A percentile compares a stretch with the other conserved stretches of the same genome.
Conservation (phyloP, 2,797 vertebrate species). For the Ctenopoma multispine region DNA sequence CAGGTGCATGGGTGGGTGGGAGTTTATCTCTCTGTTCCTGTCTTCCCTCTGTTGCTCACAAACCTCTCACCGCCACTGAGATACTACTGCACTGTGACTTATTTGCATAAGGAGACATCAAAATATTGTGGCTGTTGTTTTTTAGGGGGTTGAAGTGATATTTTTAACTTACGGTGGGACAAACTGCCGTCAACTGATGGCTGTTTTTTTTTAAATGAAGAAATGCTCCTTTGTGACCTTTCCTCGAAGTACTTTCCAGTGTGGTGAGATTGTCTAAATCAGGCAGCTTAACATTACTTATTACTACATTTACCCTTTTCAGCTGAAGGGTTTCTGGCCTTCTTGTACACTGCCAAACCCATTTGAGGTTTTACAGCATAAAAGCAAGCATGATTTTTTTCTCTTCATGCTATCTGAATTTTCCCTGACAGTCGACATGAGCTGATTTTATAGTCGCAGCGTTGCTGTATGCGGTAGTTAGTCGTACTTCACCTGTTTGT, state of each 20-base stretch:
- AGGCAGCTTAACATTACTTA: constrained; percentile 50
- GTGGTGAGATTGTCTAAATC: constrained; percentile 68
- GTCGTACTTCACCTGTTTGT: constrained; percentile 62
- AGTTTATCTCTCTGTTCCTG: constrained; percentile 14
- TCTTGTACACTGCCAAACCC: constrained; percentile 10
- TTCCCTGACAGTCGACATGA: not conserved
- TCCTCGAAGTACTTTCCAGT: constrained; percentile 40
- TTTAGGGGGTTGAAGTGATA: constrained; percentile 58
- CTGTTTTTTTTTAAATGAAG: constrained; percentile 51
- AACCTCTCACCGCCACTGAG: constrained; percentile 41
- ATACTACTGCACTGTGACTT: constrained; percentile 67
- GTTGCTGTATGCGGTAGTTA: constrained; percentile 23
- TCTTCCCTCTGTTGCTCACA: constrained; percentile 25
- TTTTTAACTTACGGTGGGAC: constrained; percentile 67
- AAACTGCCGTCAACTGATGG: constrained; percentile 56
- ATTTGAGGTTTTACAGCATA: not conserved
- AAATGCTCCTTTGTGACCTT: constrained; percentile 46
- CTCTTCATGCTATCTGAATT: constrained; percentile 6
- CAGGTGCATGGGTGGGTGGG: constrained; percentile 54
- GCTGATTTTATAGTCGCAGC: not conserved
- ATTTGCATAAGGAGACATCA: constrained; percentile 77
- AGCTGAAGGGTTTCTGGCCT: constrained; percentile 31
- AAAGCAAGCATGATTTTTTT: not conserved
- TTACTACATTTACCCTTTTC: constrained; percentile 38
- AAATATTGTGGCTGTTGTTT: constrained; percentile 69